phyloP scores from a whole-genome alignment of 2,888 invertebrate genomes.

The Perithous albicinctus region DNA sequence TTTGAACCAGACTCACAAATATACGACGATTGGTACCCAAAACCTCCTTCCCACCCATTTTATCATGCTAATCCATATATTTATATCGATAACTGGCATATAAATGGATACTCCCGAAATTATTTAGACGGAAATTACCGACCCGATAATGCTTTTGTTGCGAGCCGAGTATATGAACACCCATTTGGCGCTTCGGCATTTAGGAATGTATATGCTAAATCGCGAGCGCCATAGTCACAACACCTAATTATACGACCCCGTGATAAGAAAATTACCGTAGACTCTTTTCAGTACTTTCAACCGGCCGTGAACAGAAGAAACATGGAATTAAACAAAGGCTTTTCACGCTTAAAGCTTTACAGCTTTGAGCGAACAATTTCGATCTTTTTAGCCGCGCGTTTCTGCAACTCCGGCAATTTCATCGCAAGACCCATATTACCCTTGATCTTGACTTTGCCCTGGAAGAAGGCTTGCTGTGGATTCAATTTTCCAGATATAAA shows the following conservation, averaged over 20 bases:
- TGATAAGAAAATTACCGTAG: background rate
- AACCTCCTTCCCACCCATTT: constrained; percentile 51
- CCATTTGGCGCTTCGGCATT: background rate
- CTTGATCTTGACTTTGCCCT: constrained; percentile 98
- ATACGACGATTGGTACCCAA: constrained; percentile 43
- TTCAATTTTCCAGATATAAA: constrained; percentile 96
- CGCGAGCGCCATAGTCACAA: background rate
- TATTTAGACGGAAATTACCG: constrained; percentile 4
- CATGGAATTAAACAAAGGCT: background rate
- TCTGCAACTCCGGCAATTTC: constrained; percentile 95
- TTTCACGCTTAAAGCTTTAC: constrained; percentile 85
- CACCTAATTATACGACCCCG: background rate
- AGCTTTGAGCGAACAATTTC: constrained; percentile 91
- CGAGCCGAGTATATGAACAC: background rate
- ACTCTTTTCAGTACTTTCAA: background rate
- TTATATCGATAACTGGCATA: constrained; percentile 1
- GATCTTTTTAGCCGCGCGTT: constrained; percentile 90
- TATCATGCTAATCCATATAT: constrained; percentile 21
- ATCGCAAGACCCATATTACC: constrained; percentile 99
- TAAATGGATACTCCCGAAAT: background rate
- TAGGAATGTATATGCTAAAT: constrained; percentile 16
- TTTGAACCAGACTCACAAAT: background rate
- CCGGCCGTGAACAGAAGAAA: background rate
- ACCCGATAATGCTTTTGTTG: constrained; percentile 1
- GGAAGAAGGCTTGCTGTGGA: constrained; percentile 98